A percentile compares a stretch with the other conserved stretches of the same genome.
Conservation (phyloP, 2,797 vertebrate genomes). For the Allochrocebus solatus region DNA sequence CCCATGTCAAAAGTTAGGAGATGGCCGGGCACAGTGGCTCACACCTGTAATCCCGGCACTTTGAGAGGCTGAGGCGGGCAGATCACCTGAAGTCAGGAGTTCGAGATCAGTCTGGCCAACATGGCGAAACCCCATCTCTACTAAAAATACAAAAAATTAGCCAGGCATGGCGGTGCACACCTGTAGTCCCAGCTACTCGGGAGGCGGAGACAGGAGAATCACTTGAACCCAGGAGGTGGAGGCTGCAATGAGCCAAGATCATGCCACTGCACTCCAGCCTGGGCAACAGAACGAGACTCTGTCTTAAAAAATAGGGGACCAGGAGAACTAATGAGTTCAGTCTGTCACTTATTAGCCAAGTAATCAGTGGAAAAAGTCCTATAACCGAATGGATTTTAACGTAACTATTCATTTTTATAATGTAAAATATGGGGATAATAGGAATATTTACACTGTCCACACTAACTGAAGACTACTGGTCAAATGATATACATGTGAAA, state of each 20-base stretch:
- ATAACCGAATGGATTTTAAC: background rate
- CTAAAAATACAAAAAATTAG: too few relatives aligned
- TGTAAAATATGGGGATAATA: background rate
- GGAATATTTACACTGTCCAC: background rate
- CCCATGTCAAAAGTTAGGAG: background rate
- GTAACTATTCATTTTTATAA: background rate
- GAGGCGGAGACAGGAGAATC: too few relatives aligned
- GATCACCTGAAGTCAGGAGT: too few relatives aligned
- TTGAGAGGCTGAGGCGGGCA: too few relatives aligned
- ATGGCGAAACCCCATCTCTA: too few relatives aligned
- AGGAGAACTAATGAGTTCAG: background rate
- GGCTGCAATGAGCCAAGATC: too few relatives aligned
- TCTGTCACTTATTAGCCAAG: background rate
- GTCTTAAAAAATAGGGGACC: background rate
- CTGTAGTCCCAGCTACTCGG: too few relatives aligned
- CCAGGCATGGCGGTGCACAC: too few relatives aligned
- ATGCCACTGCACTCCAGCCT: too few relatives aligned
- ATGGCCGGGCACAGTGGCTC: background rate
- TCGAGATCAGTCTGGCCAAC: too few relatives aligned
- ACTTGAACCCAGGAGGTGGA: too few relatives aligned
- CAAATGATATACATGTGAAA: background rate
- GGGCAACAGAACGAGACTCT: background rate
- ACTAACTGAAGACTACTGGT: background rate
- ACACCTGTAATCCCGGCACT: too few relatives aligned
- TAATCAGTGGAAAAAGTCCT: background rate